Percentiles rank a stretch among this genome's conserved stretches.
Conservation (phyloP, 2,797 vertebrate genomes). For the Melanotaenia trifasciata region DNA sequence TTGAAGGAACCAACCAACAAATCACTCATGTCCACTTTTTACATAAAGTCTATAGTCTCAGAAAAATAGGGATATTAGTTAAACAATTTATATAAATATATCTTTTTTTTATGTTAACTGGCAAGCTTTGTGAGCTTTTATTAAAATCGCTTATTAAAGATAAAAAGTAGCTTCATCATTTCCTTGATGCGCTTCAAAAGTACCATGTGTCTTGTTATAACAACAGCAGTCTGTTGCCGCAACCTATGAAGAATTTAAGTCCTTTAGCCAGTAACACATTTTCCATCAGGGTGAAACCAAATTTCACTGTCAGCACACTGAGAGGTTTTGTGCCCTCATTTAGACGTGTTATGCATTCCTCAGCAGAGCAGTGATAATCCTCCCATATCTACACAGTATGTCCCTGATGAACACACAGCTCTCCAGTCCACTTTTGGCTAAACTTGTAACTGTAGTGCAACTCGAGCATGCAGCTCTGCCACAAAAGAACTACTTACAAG, state of each 20-base stretch:
- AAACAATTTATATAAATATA: neutral
- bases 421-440: slow-evolving; percentile 21
- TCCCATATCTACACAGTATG: slow-evolving; percentile 41
- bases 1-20: too few relatives aligned
- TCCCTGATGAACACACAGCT: slow-evolving; percentile 39
- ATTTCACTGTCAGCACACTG: slow-evolving; percentile 53
- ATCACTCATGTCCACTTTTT: too few relatives aligned
- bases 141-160: neutral
- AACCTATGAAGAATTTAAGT: neutral
- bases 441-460: slow-evolving; percentile 22
- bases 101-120: too few relatives aligned
- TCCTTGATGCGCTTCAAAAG: neutral
- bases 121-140: too few relatives aligned
- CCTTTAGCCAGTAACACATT: slow-evolving; percentile 37
- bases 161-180: neutral
- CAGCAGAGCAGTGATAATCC: slow-evolving; percentile 64
- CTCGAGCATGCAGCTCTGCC: slow-evolving; percentile 2
- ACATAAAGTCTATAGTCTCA: neutral
- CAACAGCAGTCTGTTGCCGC: neutral
- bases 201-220: neutral
- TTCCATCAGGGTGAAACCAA: slow-evolving; percentile 26
- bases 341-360: slow-evolving; percentile 64
- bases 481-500: neutral
- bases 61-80: neutral
- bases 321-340: slow-evolving; percentile 25